These are phyloP conservation scores for Hypercompe scribonia DNA, from an alignment of 2,888 invertebrate species.

Conservation along the genomic window DNA sequence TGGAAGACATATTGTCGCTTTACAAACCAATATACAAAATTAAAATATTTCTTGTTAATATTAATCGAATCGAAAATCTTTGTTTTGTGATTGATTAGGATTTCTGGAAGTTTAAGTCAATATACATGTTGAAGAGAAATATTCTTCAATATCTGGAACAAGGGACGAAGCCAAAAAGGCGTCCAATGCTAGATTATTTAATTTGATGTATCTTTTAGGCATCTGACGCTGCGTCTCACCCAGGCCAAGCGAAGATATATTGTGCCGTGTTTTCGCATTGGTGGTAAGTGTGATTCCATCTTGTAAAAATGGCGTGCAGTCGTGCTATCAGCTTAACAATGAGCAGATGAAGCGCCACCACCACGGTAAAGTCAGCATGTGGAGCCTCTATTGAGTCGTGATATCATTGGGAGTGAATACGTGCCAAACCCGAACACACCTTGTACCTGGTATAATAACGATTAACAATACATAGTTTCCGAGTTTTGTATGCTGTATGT, in stretches of 20 bases:
- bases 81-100: neutral
- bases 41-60: neutral
- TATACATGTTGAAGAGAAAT: neutral
- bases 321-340: neutral
- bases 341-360: neutral
- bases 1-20: conserved; percentile 16
- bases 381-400: neutral
- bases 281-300: too few species aligned
- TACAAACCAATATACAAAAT: neutral
- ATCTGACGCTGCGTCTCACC: too few species aligned
- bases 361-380: neutral
- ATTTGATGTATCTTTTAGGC: too few species aligned
- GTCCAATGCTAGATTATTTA: neutral
- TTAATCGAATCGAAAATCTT: neutral
- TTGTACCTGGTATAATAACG: too few species aligned
- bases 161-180: neutral
- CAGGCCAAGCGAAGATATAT: too few species aligned
- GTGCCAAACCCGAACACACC: neutral
- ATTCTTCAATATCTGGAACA: neutral
- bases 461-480: neutral
- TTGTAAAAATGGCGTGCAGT: too few species aligned
- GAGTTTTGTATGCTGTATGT: neutral
- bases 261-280: too few species aligned
- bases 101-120: neutral
- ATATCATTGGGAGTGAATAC: neutral